Evolutionary conservation across 2,888 invertebrate genomes (phyloP).

Genomic region (Temnothorax unifasciatus): DNA sequence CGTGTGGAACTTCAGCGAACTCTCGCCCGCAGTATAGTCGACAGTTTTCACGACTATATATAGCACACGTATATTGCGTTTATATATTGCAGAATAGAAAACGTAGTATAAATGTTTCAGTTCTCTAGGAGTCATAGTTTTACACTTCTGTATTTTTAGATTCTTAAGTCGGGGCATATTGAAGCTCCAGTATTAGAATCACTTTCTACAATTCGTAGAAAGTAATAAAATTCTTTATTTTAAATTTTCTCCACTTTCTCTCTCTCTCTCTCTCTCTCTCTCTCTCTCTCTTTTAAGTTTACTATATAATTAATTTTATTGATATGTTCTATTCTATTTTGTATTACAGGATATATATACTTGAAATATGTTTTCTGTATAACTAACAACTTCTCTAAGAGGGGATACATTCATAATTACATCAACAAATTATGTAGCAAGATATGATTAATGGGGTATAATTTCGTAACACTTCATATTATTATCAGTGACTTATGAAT

Average conservation of each 20-base stretch:
- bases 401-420: not conserved
- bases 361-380: not conserved
- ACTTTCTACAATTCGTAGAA: not conserved
- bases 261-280: not conserved
- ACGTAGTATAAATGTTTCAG: not conserved
- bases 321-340: not conserved
- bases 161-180: not conserved
- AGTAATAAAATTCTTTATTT: not conserved
- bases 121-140: not conserved
- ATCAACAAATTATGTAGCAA: not conserved
- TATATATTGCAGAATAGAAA: not conserved
- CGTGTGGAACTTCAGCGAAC: not conserved
- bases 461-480: not conserved
- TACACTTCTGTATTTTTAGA: not conserved
- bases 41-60: not conserved
- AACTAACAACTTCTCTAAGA: not conserved
- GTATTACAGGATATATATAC: not conserved
- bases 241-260: too few species aligned
- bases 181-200: not conserved
- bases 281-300: not conserved
- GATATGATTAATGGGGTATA: not conserved
- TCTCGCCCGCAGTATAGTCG: not conserved
- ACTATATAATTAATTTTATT: not conserved
- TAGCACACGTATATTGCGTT: not conserved
- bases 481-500: conserved; percentile 7